Conservation (phyloP, 2,113 vertebrate genomes). For the Tauraco erythrolophus region DNA sequence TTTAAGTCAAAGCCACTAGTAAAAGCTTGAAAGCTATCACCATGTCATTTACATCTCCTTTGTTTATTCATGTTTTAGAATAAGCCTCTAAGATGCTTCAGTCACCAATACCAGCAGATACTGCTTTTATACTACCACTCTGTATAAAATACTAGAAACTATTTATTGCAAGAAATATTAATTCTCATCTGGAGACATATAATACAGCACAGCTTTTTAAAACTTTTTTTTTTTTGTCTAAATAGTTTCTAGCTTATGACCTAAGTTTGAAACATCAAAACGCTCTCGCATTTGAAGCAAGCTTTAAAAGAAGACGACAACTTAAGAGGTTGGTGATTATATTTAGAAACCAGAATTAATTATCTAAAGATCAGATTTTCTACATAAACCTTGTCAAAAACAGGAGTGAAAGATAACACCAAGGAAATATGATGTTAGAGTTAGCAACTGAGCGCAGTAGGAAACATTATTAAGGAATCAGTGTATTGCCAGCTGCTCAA, state of each 20-base stretch:
- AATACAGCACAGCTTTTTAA: neutral
- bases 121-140: neutral
- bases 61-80: neutral
- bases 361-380: neutral
- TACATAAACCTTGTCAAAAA: neutral
- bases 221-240: neutral
- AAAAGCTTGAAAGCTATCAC: neutral
- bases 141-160: neutral
- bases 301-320: neutral
- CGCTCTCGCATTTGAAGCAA: neutral
- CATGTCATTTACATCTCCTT: neutral
- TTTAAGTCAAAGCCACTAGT: neutral
- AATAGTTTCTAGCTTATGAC: neutral
- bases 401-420: neutral
- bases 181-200: neutral
- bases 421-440: neutral
- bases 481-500: neutral
- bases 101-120: neutral
- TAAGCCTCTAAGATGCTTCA: neutral
- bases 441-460: neutral
- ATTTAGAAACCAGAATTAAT: neutral
- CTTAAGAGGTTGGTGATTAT: rapidly evolving
- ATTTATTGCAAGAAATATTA: neutral
- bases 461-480: neutral
- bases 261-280: neutral